Conservation (phyloP, 2,888 invertebrate genomes). For the Idaea biselata region DNA sequence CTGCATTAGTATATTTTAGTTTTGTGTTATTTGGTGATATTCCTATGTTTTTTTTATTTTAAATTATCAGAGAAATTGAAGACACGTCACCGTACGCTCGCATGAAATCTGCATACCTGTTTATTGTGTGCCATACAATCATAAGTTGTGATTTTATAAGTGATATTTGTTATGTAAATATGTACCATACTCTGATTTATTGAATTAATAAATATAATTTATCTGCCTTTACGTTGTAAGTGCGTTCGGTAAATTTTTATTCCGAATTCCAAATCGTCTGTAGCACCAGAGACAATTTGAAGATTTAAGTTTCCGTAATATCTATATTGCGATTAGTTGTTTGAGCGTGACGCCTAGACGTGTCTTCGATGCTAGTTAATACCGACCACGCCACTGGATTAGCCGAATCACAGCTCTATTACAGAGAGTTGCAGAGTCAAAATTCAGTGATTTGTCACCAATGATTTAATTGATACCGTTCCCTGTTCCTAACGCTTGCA, state of each 20-base stretch:
- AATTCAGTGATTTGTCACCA: conserved; percentile 77
- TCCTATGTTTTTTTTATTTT: conserved; percentile 44
- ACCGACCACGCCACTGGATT: conserved; percentile 60
- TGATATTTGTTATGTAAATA: conserved; percentile 80
- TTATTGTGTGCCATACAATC: conserved; percentile 77
- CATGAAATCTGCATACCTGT: conserved; percentile 57
- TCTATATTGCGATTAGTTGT: conserved; percentile 22
- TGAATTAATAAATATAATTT: conserved; percentile 65
- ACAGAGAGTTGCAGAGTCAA: conserved; percentile 53
- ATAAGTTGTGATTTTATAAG: conserved; percentile 77
- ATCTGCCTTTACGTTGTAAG: conserved; percentile 47
- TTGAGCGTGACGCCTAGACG: conserved; percentile 48
- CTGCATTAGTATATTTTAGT: conserved; percentile 67
- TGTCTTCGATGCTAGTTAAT: conserved; percentile 70
- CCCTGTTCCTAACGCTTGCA: conserved; percentile 61
- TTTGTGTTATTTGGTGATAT: conserved; percentile 71
- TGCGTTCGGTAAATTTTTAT: conserved; percentile 33
- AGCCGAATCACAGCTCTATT: conserved; percentile 55
- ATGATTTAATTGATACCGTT: conserved; percentile 73
- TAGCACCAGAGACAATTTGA: conserved; percentile 23
- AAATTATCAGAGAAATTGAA: conserved; percentile 62
- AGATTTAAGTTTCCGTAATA: conserved; percentile 22
- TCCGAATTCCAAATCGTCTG: conserved; percentile 17
- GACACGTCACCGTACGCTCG: conserved; percentile 55
- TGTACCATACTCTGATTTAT: conserved; percentile 74